phyloP scores from a whole-genome alignment of 2,888 invertebrate genomes.

The Hoplodrina ambigua region DNA sequence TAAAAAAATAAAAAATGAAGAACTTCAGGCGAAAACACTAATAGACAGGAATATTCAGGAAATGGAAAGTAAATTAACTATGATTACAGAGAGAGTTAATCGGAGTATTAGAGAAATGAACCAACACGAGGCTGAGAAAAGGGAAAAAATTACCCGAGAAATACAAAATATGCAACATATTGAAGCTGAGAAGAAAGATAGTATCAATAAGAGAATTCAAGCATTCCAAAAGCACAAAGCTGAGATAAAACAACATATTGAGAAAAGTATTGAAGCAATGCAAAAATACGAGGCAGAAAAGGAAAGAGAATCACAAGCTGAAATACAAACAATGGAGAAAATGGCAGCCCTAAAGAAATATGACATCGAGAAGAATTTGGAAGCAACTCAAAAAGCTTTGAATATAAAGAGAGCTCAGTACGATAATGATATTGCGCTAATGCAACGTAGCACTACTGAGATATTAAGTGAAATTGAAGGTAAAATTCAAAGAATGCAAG shows the following conservation, averaged over 20 bases:
- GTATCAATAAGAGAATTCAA: background rate
- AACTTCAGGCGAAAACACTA: background rate
- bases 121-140: background rate
- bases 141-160: background rate
- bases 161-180: slow-evolving; percentile 2
- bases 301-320: background rate
- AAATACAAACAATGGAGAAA: background rate
- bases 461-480: background rate
- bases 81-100: background rate
- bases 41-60: background rate
- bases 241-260: background rate
- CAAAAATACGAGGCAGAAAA: background rate
- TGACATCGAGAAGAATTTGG: background rate
- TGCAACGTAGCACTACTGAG: background rate
- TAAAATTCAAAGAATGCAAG: no score
- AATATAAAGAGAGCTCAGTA: background rate
- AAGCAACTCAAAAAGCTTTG: background rate
- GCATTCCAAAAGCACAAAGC: background rate
- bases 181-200: slow-evolving; percentile 5
- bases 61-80: background rate
- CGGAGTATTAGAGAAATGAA: background rate
- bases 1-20: background rate
- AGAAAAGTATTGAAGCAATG: background rate
- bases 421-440: slow-evolving; percentile 8
- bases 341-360: background rate